Percentiles rank a stretch among this genome's conserved stretches.
phyloP scores from a whole-genome alignment of 1,140 invertebrate species.

The Microplitis demolitor region DNA sequence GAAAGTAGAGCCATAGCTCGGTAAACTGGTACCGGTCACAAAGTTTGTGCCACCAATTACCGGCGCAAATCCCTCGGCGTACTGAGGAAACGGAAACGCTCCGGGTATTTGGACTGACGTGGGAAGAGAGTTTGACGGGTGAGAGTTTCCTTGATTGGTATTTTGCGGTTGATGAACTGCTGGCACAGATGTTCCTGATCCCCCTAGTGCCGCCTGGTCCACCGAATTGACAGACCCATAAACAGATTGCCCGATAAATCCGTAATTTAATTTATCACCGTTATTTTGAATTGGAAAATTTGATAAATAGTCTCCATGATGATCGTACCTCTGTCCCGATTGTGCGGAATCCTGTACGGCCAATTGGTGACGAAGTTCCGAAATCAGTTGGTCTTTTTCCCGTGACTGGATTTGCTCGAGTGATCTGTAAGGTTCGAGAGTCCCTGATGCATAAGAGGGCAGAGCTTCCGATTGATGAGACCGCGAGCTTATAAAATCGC shows the following conservation, averaged over 20 bases:
- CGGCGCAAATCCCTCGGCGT: constrained; percentile 43
- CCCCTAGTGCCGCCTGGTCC: neutral
- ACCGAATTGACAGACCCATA: neutral
- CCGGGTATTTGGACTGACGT: neutral
- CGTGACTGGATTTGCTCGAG: constrained; percentile 47
- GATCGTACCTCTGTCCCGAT: constrained; percentile 32
- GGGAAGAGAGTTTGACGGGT: constrained; percentile 6
- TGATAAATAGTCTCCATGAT: constrained; percentile 32
- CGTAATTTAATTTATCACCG: too few relatives aligned
- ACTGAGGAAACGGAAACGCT: constrained; percentile 34
- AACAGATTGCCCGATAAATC: too few relatives aligned
- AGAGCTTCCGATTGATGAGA: constrained; percentile 26
- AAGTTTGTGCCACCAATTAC: constrained; percentile 35
- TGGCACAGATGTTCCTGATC: neutral
- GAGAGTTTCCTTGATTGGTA: constrained; percentile 3
- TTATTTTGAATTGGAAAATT: too few relatives aligned
- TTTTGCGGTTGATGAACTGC: constrained; percentile 13
- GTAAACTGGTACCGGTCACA: constrained; percentile 29
- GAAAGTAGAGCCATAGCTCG: constrained; percentile 36
- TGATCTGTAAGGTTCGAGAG: constrained; percentile 43
- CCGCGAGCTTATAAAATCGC: neutral
- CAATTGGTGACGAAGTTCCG: constrained; percentile 48
- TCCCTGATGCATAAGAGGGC: constrained; percentile 50
- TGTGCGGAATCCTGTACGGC: constrained; percentile 17
- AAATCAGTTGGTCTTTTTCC: constrained; percentile 52